Conservation (phyloP, 2,888 invertebrate genomes). For the Gymnocheta viridis region DNA sequence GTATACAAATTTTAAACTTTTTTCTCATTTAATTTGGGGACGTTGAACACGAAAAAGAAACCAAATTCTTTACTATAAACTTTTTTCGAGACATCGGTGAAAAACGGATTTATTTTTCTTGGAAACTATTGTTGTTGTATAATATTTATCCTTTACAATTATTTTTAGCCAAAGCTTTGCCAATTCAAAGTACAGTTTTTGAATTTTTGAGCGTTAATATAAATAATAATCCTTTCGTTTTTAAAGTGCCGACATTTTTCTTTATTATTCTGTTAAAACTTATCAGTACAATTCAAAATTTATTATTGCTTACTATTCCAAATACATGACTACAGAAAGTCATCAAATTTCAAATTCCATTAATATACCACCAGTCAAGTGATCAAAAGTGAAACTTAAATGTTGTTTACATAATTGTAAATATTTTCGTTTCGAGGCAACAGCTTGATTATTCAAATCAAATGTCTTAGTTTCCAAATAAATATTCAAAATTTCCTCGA, state of each 20-base stretch:
- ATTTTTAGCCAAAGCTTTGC: no score
- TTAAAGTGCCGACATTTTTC: not conserved
- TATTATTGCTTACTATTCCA: not conserved
- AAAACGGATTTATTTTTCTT: no score
- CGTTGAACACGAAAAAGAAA: no score
- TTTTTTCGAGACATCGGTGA: no score
- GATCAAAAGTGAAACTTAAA: slow-evolving; percentile 23
- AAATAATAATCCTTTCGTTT: no score
- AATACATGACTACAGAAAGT: not conserved
- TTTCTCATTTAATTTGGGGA: no score
- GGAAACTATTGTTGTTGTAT: no score
- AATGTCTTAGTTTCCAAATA: slow-evolving; percentile 42
- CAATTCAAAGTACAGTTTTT: no score
- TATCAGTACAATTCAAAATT: slow-evolving; percentile 8
- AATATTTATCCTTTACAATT: no score
- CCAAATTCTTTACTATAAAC: no score
- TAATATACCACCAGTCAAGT: not conserved
- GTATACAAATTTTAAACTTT: no score
- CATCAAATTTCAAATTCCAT: not conserved
- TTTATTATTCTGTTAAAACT: not conserved
- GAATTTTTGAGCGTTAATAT: no score
- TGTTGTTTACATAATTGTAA: slow-evolving; percentile 29
- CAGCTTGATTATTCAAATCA: slow-evolving; percentile 30
- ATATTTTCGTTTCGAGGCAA: slow-evolving; percentile 28
- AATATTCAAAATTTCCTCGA: slow-evolving; percentile 20